phyloP scores from a whole-genome alignment of 2,797 vertebrate species.

The Aratinga solstitialis region DNA sequence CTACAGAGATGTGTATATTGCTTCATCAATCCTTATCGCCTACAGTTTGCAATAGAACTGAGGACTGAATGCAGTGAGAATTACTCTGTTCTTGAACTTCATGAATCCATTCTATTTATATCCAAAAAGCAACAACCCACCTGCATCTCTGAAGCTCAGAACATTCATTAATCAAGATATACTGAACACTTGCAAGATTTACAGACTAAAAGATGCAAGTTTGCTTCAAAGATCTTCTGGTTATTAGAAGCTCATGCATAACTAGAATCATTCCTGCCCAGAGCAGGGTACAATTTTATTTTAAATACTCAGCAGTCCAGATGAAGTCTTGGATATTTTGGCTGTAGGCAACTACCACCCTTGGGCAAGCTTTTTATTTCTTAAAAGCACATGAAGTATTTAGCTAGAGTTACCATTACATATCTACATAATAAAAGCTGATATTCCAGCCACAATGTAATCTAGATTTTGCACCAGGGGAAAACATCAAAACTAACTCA shows the following conservation, averaged over 20 bases:
- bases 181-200: neutral
- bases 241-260: neutral
- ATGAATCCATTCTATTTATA: neutral
- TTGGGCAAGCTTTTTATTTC: neutral
- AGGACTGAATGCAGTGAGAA: accelerated
- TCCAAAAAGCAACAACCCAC: neutral
- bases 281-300: neutral
- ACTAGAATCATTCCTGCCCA: neutral
- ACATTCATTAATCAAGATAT: neutral
- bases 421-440: neutral
- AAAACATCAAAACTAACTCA: neutral
- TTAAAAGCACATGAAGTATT: neutral
- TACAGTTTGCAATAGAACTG: neutral
- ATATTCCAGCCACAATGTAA: neutral
- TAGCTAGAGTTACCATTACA: neutral
- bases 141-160: neutral
- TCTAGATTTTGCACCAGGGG: neutral
- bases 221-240: neutral
- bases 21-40: neutral
- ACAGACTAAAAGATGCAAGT: neutral
- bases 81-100: neutral
- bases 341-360: neutral
- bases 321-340: neutral
- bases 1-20: neutral
- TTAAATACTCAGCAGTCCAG: neutral